Base-by-base conservation (phyloP, 2,797 vertebrate species). In the Pseudochaenichthys georgianus region DNA sequence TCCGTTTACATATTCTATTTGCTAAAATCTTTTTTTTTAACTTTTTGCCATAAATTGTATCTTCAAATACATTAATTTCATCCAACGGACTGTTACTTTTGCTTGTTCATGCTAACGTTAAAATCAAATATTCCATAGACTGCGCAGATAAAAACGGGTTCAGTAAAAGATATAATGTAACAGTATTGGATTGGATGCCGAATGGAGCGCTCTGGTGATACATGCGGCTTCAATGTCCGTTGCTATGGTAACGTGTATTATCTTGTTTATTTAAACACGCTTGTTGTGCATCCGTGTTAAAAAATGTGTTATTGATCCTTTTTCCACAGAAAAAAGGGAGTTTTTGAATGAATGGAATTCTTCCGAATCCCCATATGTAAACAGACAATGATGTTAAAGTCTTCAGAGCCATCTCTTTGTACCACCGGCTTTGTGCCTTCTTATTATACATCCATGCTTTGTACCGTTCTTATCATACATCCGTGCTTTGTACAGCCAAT, bases 251-350 rank as follows among this genome's bases (percentile, higher is more conserved):
- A 57, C 34, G 34, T 53, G 0, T 42, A 11, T 19, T 9, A 10
- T 46, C 8, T 38, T 60, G 3, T 58, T 6, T 1, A 21, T 19
- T 0, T 34, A 23, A 7, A 7, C 6, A 38, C 34, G 34, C 6
- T 16, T 9, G 7, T 23, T 13, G 43, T 8, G 13, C 21, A 17
- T 45, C 8, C 10, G 1, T 23, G 8, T 34, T 55, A 31, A 23
- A 34, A 31, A 5, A 28, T 0, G 2, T 17, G 1, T 3, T 31
- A 9, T 0, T 17, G 28, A 13, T 51, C 0, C 31, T 31, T 46
- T 52, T 6, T n/a, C 28, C 28, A 31, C 3, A 53, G 0, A 38
- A 48, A 9, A 13, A 5, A 1, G 3, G 2, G 12, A 0, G 5
- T 51, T 45, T 54, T n/a, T 50, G 13, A 43, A 34, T 38, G 9